Base-by-base conservation (phyloP, 2,113 vertebrate genomes). In the Coryphaenoides rupestris region DNA sequence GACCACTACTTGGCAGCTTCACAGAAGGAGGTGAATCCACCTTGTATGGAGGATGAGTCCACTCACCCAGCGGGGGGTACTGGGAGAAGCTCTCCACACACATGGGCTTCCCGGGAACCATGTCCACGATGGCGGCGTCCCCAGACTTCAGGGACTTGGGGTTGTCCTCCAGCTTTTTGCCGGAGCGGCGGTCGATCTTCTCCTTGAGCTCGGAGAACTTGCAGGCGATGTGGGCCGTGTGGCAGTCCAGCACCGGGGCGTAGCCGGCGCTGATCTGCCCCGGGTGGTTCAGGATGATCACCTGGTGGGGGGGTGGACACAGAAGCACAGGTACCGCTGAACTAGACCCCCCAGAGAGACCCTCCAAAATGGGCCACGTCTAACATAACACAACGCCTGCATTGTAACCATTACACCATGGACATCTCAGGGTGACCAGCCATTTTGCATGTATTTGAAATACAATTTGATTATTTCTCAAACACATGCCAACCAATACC, bases 51-150 rank as follows among this genome's bases (percentile, higher is more conserved):
- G 13, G n/a, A n/a, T n/a, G 33, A 40, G 33, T 60, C 4, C 54
- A 77, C 94, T 93, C 86, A 98, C 96, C 96, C 5, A 99, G 90
- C 60, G 95, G 96, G 63, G 95, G 95, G 62, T 98, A 98, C 68
- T 98, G 95, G 0, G 95, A 99, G 88, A 98, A 98, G 89, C 95
- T 99, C 86, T 99, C 94, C 0, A 98, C 94, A 86, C 95, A 98
- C 95, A 98, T 98, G 3, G 96, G 95, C 55, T 99, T 98, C 72
- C 96, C 95, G 28, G 95, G 95, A 66, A 97, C 87, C 96, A 99
- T 99, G n/a, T 98, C 95, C 56, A 97, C 95, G 0, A 98, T 98
- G 75, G 96, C 96, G 65, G 95, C 96, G 58, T 98, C 95, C 77
- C 96, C 96, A 33, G 95, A 99, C 58, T 98, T 99, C 47, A 99